Evolutionary conservation across 2,113 vertebrate genomes (phyloP), one percentile per base, ranked within the genome.

Genomic region (Alouatta palliata): DNA sequence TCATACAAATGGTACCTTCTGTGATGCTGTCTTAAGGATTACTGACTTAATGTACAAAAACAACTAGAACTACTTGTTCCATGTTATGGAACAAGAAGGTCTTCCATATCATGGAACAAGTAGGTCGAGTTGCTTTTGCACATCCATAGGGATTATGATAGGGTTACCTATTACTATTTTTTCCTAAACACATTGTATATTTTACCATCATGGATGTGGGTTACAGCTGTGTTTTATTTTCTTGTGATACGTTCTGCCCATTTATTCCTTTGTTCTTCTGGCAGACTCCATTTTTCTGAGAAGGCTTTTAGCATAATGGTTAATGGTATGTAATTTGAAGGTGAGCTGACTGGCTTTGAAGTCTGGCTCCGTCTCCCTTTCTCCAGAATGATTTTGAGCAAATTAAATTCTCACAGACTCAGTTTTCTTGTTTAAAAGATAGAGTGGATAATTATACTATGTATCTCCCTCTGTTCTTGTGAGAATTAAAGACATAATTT

Each of bases 401-500:
- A 52, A 84, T 87, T 52, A 92, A 64, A 66, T 8, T 87, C 37
- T 32, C 70, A 6, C 83, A 75, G 45, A 94, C n/a, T 95, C 58
- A 37, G 30, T 93, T 88, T 87, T 95, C 85, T 77, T 87, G 32
- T 91, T 91, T 84, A 37, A 91, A 73, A 43, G 6, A 66, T 37
- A 37, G 21, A 79, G 58, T 52, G 70, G 84, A 37, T 97, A 76
- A 61, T 93, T 91, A 40, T 88, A 23, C 58, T 58, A 52, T 86
- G 43, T 43, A 19, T 70, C 8, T 82, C 3, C 49, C 58, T 91
- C 9, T 87, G 11, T 87, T 96, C 95, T 86, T 77, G n/a, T 83
- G 27, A 79, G 40, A 87, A 90, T 83, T 94, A 79, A 88, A 90
- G 43, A 61, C 45, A 68, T 90, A 90, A 75, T 87, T 93, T 84